Evolutionary conservation across 92 coral and sea anemone genomes (phyloP), one percentile per base, ranked within the genome.

Genomic region (Meandrina meandrites): DNA sequence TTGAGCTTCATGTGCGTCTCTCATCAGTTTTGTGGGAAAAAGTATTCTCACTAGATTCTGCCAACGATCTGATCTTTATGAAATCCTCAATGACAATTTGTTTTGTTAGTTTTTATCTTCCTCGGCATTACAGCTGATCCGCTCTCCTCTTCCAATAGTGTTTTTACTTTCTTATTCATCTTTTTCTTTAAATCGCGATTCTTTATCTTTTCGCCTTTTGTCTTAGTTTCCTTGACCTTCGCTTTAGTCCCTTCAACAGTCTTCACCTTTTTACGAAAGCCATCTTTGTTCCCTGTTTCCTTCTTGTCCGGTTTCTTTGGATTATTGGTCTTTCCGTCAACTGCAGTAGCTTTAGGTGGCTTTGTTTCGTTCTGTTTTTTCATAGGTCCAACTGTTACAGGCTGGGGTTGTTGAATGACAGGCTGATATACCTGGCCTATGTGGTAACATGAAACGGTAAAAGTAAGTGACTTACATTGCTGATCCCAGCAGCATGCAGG

Each of bases 371-470:
- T 56, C 34, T 84, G 73, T 56, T 54, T 53, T 51, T 84, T 54
- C 80, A 36, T 56, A 36, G 87, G 72, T 84, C 80, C 71, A 53
- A 36, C 80, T 36, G 71, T 28, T 8, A 54, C 72, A 8, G 16
- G 53, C 70, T 51, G 40, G 21, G 66, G 78, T 16, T 51, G 78
- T 48, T 47, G 40, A 12, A 56, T 4, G 48, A 73, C 30, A 3
- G 78, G 78, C 19, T 19, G 50, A 36, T 35, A 15, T 16, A 0
- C 27, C 51, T 73, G 78, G 5, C 78, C 71, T 84, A 60, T 35
- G 57, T 8, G 24, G 17, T 51, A 50, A 54, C 40, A 79, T 53
- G 27, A 5, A 67, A 27, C 10, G 11, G 40, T 18, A 71, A n/a
- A n/a, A n/a, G 21, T 34, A 13, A 32, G 27, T n/a, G 31, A 66